Conservation (phyloP, 2,113 vertebrate species). For the Gobio gobio region DNA sequence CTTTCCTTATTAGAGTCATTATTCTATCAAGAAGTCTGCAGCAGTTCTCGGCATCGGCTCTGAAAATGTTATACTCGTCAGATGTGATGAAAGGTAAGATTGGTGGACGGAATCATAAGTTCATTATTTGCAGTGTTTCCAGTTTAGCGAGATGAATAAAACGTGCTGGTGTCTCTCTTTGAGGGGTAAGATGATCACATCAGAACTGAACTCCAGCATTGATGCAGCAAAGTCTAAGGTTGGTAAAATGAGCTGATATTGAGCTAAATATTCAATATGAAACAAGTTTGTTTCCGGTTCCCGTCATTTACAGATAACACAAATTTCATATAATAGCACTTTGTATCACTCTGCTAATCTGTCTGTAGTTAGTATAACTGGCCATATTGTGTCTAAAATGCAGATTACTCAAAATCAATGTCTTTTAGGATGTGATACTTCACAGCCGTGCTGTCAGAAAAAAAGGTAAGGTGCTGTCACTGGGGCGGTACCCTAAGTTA, state of each 20-base stretch:
- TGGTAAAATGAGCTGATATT: slow-evolving; percentile 21
- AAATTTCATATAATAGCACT: not conserved
- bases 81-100: slow-evolving; percentile 76
- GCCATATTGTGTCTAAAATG: not conserved
- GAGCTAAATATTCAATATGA: not conserved
- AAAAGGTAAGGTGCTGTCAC: too few species aligned
- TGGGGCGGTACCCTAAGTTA: too few species aligned
- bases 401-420: not conserved
- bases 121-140: not conserved
- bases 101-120: not conserved
- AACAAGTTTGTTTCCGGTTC: not conserved
- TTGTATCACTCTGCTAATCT: not conserved
- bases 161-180: slow-evolving; percentile 6
- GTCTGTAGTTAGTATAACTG: not conserved
- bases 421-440: not conserved
- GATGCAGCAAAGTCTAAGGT: slow-evolving; percentile 66
- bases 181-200: slow-evolving; percentile 76
- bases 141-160: not conserved
- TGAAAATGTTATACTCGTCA: slow-evolving; percentile 73
- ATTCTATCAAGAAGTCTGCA: slow-evolving; percentile 74
- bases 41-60: slow-evolving; percentile 70
- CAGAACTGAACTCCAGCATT: slow-evolving; percentile 73
- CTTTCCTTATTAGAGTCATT: slow-evolving; percentile 69
- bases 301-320: not conserved
- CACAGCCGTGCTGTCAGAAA: not conserved